A percentile compares a stretch with the other conserved stretches of the same genome.
These are phyloP conservation scores for Balaenoptera acutorostrata DNA, from an alignment of 2,113 vertebrate genomes.

Conservation along the genomic window DNA sequence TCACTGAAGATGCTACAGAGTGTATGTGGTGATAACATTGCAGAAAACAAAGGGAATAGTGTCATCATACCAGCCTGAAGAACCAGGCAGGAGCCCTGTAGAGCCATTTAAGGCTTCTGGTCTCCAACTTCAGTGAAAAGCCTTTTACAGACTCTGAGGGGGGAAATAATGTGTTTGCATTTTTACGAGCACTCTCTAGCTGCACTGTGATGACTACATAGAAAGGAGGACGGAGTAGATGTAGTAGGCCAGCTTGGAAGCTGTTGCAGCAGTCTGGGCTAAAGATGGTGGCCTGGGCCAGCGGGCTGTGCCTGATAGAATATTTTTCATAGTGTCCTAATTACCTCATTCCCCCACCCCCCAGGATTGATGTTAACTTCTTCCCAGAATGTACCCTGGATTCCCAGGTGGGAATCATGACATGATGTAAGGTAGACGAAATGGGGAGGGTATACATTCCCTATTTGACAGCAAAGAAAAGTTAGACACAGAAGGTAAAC, in stretches of 20 bases:
- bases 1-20: no score
- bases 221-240: neutral
- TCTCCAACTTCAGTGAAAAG: neutral
- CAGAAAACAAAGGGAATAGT: no score
- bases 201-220: neutral
- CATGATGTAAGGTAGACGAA: rapidly evolving
- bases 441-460: neutral
- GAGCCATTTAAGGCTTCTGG: neutral
- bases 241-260: neutral
- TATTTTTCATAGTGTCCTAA: neutral
- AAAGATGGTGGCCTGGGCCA: neutral
- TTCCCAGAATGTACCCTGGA: neutral
- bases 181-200: neutral
- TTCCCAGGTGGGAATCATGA: neutral
- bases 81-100: neutral
- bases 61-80: neutral
- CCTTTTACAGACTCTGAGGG: neutral
- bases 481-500: neutral
- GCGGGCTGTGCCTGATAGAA: neutral
- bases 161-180: neutral
- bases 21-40: neutral
- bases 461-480: no score
- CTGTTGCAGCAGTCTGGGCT: neutral
- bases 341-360: neutral
- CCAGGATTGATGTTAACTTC: neutral